Conservation (phyloP, 53 echinoderm and acorn worm species). For the Astropecten irregularis region DNA sequence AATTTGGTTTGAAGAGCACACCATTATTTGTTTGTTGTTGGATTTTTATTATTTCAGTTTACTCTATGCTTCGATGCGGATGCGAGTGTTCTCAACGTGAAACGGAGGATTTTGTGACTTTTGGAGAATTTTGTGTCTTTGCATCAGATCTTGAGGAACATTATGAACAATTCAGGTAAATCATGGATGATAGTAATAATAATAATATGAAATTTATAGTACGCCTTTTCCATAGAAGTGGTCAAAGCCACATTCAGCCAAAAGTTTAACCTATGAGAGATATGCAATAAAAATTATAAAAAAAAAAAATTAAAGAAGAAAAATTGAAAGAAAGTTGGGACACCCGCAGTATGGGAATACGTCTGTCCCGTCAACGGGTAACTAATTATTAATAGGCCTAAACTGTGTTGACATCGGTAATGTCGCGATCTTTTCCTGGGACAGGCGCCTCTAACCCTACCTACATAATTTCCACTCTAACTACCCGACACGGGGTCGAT, state of each 20-base stretch:
- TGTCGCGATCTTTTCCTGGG: too few species aligned
- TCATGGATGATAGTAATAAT: background rate
- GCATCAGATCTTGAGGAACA: slow-evolving; percentile 72
- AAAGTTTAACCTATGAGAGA: background rate
- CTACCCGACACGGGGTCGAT: too few species aligned
- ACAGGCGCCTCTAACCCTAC: too few species aligned
- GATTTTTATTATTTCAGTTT: slow-evolving; percentile 51
- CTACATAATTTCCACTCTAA: too few species aligned
- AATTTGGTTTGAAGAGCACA: background rate
- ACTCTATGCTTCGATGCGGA: slow-evolving; percentile 75
- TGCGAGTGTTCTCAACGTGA: slow-evolving; percentile 68
- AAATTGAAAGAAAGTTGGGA: too few species aligned
- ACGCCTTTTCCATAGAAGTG: too few species aligned
- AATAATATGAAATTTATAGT: too few species aligned
- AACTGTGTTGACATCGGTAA: background rate
- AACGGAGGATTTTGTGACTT: slow-evolving; percentile 58
- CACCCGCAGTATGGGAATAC: too few species aligned
- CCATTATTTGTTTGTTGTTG: background rate
- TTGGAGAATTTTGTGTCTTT: slow-evolving; percentile 93
- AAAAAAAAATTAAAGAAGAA: too few species aligned
- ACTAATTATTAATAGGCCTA: background rate
- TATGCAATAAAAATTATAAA: background rate
- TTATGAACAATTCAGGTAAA: slow-evolving; percentile 64
- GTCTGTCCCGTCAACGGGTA: background rate
- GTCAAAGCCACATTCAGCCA: too few species aligned